Percentiles rank a stretch among this genome's conserved stretches.
Evolutionary conservation across 1,140 invertebrate genomes (phyloP).

Genomic region (Bombus cullumanus): DNA sequence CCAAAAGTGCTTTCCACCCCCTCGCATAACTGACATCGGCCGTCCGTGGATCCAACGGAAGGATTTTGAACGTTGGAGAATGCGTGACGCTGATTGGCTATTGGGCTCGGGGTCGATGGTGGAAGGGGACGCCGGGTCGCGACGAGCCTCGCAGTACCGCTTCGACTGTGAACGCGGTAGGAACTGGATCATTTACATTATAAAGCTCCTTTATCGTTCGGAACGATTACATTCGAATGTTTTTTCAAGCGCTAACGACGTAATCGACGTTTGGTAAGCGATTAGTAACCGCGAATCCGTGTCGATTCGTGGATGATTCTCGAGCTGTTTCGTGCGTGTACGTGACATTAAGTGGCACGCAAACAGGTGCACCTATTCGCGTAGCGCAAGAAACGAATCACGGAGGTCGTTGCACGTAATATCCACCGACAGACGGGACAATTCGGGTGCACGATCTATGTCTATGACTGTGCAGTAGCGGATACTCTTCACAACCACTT

Average conservation of each 20-base stretch:
- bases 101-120: conserved; percentile 65
- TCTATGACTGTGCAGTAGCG: neutral
- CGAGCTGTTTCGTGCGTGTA: too few relatives aligned
- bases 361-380: conserved; percentile 1
- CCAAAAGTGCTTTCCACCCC: conserved; percentile 41
- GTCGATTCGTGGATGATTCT: neutral
- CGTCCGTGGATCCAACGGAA: conserved; percentile 62
- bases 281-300: neutral
- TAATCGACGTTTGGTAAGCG: too few relatives aligned
- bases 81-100: conserved; percentile 63
- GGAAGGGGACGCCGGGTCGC: conserved; percentile 66
- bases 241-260: neutral
- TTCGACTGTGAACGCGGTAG: conserved; percentile 64
- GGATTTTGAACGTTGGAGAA: conserved; percentile 53
- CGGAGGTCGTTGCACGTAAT: conserved; percentile 17
- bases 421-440: neutral
- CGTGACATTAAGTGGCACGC: conserved; percentile 13
- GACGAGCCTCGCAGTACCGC: conserved; percentile 69
- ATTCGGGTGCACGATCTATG: neutral
- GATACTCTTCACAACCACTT: neutral
- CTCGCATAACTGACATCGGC: conserved; percentile 23
- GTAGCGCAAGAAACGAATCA: neutral
- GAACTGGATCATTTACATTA: neutral
- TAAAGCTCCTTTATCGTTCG: neutral
- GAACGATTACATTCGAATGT: neutral